Conservation (phyloP, 2,113 vertebrate genomes). For the Osmerus mordax region DNA sequence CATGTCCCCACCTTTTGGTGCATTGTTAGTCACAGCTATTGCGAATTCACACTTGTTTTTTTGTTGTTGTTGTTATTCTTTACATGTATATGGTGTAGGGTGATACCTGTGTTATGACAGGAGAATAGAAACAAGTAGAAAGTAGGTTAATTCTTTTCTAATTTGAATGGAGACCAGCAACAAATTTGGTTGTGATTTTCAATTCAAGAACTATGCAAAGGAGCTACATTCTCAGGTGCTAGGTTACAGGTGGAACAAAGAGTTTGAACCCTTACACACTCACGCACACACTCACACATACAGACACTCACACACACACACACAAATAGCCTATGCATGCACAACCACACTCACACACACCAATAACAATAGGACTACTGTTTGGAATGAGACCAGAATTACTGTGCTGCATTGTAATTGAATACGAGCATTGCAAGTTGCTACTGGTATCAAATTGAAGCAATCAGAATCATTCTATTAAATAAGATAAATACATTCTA, state of each 20-base stretch:
- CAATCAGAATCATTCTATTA: conserved; percentile 43
- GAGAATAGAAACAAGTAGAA: no score
- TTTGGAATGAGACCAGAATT: conserved; percentile 20
- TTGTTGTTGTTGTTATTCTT: no score
- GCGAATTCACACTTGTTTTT: no score
- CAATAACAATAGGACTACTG: conserved; percentile 39
- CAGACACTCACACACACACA: conserved; percentile 1
- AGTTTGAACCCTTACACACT: background rate
- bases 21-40: no score
- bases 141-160: no score
- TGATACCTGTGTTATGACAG: no score
- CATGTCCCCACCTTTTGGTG: no score
- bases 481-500: conserved; percentile 47
- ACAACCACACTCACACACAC: conserved; percentile 1
- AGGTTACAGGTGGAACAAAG: conserved; percentile 7
- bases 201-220: background rate
- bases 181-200: background rate
- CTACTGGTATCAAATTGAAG: conserved; percentile 26
- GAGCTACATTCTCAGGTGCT: conserved; percentile 8
- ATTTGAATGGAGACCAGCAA: background rate
- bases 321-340: conserved; percentile 4
- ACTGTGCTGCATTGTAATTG: conserved; percentile 12
- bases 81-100: no score
- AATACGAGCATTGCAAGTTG: background rate
- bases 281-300: background rate